Evolutionary conservation across 2,888 invertebrate genomes (phyloP), one percentile per base, ranked within the genome.

Genomic region (Patella ulyssiponensis): DNA sequence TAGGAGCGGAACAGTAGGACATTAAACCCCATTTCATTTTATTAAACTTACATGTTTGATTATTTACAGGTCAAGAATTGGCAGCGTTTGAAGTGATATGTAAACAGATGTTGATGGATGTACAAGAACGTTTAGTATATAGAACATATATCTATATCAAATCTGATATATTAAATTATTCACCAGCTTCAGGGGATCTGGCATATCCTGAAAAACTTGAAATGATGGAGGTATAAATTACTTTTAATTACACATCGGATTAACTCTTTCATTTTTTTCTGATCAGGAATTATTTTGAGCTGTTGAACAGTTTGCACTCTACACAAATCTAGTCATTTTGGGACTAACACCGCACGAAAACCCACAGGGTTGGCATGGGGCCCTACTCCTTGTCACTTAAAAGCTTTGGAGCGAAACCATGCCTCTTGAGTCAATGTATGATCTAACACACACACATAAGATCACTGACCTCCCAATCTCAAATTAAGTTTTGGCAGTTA

Each of bases 141-240:
- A 94, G 99, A 73, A 96, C 98, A 0, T 96, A 98, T 93, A 94
- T 98, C 84, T 99, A 98, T 92, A 94, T 99, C 80, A 95, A 96
- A 76, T 95, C 96, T 0, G 99, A 99, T 92, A 96, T 99, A 84
- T 93, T 96, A 79, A 90, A 91, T 75, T 94, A 93, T 86, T 88
- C 95, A 81, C 97, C 99, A 0, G 97, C 97, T 15, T 94, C 96
- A 5, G 99, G 99, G 0, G 99, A 99, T 93, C 94, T 99, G 80
- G 98, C 98, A 0, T 99, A 99, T 93, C 99, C 99, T 0, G 97
- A 98, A 87, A 98, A 99, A 92, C 93, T 99, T 81, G 95, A 96
- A 91, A 98, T 99, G 96, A 99, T 99, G 98, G 97, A 98, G 94
- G 96, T 91, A 77, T 56, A 44, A 78, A 9, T 7, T 33, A 58